Conservation (phyloP, 2,113 vertebrate species). For the Caranx melampygus region DNA sequence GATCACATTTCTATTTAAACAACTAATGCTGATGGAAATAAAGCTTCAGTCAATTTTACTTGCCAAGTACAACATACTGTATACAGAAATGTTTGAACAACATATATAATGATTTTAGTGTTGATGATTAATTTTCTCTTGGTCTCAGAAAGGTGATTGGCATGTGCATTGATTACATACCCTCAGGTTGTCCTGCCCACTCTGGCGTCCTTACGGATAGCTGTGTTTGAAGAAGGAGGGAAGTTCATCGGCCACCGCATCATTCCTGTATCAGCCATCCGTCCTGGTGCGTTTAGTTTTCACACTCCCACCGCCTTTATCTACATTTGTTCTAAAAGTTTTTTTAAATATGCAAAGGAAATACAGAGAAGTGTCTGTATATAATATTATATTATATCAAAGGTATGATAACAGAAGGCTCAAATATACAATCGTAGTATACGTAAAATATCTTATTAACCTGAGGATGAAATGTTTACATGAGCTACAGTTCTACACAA, state of each 20-base stretch:
- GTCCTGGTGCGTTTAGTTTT: slow-evolving; percentile 86
- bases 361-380: not conserved
- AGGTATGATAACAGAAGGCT: not conserved
- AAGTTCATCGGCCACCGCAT: slow-evolving; percentile 97
- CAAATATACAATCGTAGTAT: not conserved
- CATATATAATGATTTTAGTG: not conserved
- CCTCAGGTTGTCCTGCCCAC: slow-evolving; percentile 93
- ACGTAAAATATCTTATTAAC: not conserved
- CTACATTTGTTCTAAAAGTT: not conserved
- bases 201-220: slow-evolving; percentile 93
- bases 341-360: not conserved
- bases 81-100: not conserved
- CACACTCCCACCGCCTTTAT: not conserved
- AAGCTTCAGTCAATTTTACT: not conserved
- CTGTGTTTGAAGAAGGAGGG: slow-evolving; percentile 97
- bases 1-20: not conserved
- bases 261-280: slow-evolving; percentile 94
- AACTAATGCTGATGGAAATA: not conserved
- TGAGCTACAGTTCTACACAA: not conserved
- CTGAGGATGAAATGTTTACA: not conserved
- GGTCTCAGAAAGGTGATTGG: not conserved
- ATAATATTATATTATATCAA: not conserved
- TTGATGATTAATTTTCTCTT: not conserved
- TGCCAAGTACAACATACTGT: not conserved
- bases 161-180: not conserved